Evolutionary conservation across 2,888 invertebrate genomes (phyloP).

Genomic region (Meganola albula): DNA sequence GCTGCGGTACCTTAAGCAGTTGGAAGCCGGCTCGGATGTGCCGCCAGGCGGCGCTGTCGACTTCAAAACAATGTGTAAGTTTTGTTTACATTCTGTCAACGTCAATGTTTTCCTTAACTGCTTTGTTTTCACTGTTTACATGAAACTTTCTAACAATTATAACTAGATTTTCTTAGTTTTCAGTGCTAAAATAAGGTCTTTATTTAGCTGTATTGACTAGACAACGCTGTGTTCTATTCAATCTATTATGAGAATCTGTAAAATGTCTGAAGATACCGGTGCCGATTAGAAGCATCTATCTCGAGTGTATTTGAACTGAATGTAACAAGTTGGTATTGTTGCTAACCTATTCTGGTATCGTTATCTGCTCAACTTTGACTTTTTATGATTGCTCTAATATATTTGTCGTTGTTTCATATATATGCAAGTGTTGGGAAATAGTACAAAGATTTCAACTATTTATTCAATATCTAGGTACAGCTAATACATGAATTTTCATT

Average conservation of each 20-base stretch:
- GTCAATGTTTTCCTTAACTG: conserved; percentile 17
- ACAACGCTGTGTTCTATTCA: conserved; percentile 15
- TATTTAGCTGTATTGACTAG: background rate
- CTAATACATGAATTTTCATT: too few relatives aligned
- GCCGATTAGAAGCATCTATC: conserved; percentile 19
- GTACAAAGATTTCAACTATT: too few relatives aligned
- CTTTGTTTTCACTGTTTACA: too few relatives aligned
- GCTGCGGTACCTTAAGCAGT: conserved; percentile 68
- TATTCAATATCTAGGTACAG: too few relatives aligned
- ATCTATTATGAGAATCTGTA: conserved; percentile 23
- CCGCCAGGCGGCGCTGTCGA: conserved; percentile 61
- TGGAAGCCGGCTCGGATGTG: conserved; percentile 59
- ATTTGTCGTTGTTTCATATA: too few relatives aligned
- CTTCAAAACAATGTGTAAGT: conserved; percentile 73
- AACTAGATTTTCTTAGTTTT: conserved; percentile 7
- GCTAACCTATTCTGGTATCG: conserved; percentile 8
- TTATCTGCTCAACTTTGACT: conserved; percentile 30
- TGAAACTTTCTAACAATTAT: conserved; percentile 9
- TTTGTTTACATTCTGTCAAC: conserved; percentile 35
- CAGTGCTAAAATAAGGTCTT: background rate
- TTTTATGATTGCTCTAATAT: conserved; percentile 21
- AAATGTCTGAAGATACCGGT: conserved; percentile 21
- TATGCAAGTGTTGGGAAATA: too few relatives aligned
- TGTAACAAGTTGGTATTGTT: conserved; percentile 21
- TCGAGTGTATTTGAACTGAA: conserved; percentile 17